These are phyloP conservation scores for Athene cunicularia DNA, from an alignment of 2,113 vertebrate species.

Conservation along the genomic window DNA sequence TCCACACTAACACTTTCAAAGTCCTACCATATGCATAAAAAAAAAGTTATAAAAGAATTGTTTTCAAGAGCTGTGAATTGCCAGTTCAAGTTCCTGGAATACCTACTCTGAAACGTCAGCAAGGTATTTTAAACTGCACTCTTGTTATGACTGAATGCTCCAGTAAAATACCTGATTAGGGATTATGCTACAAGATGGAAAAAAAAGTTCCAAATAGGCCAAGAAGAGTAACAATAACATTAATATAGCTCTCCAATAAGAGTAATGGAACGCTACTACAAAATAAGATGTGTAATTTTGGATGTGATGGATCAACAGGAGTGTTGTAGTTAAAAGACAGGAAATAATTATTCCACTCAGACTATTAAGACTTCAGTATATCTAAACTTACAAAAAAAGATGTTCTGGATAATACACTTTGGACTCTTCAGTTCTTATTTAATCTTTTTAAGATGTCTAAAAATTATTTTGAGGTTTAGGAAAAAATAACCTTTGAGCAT, in stretches of 20 bases:
- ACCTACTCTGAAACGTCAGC: background rate
- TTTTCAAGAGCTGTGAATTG: background rate
- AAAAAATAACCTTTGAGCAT: background rate
- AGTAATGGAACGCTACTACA: background rate
- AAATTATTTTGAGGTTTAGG: background rate
- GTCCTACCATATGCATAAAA: background rate
- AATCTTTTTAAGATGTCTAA: background rate
- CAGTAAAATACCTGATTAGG: background rate
- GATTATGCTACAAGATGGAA: background rate
- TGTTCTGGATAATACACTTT: background rate
- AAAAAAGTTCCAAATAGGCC: background rate
- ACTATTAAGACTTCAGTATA: background rate
- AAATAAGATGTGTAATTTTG: background rate
- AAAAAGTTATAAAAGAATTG: background rate
- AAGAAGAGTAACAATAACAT: background rate
- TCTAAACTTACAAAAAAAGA: background rate
- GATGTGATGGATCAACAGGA: background rate
- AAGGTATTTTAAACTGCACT: background rate
- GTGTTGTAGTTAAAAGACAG: background rate
- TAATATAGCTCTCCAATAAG: background rate
- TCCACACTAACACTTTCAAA: background rate
- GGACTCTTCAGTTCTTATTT: background rate
- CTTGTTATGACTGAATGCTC: background rate
- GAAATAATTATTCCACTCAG: background rate
- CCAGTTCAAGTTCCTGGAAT: background rate